phyloP scores from a whole-genome alignment of 2,888 invertebrate species.

The Stenodera caucasica region DNA sequence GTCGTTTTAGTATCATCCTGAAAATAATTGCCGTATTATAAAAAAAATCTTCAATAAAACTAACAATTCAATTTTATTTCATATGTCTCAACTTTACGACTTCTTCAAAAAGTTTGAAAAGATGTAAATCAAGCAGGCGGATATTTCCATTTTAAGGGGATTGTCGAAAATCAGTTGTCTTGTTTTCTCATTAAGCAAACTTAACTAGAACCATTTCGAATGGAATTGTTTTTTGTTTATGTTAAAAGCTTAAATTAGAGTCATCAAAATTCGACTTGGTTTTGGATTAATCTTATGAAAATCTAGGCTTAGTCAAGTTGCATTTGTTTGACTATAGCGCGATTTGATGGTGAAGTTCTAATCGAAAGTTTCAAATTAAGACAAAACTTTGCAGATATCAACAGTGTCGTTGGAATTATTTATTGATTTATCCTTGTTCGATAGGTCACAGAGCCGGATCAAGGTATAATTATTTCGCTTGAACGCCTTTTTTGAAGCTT shows the following conservation, averaged over 20 bases:
- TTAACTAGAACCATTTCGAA: neutral
- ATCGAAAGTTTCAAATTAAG: neutral
- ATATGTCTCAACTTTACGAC: no score
- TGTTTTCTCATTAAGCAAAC: neutral
- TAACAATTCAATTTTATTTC: slow-evolving; percentile 14
- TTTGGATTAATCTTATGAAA: no score
- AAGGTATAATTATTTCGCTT: no score
- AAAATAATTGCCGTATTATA: slow-evolving; percentile 39
- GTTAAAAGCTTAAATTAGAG: no score
- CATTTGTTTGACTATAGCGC: no score
- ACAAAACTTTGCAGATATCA: neutral
- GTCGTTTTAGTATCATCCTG: slow-evolving; percentile 59
- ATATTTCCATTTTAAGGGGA: no score
- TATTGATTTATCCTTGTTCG: neutral
- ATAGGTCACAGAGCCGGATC: neutral
- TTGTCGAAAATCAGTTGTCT: neutral
- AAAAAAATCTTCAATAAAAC: slow-evolving; percentile 21
- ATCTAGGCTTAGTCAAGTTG: no score
- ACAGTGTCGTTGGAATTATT: neutral
- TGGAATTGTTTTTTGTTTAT: neutral
- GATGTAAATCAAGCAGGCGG: no score
- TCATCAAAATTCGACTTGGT: no score
- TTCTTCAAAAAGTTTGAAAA: no score
- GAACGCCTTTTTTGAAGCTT: no score
- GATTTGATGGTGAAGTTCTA: no score